Conservation (phyloP, 2,797 vertebrate species). For the Hipposideros larvatus region DNA sequence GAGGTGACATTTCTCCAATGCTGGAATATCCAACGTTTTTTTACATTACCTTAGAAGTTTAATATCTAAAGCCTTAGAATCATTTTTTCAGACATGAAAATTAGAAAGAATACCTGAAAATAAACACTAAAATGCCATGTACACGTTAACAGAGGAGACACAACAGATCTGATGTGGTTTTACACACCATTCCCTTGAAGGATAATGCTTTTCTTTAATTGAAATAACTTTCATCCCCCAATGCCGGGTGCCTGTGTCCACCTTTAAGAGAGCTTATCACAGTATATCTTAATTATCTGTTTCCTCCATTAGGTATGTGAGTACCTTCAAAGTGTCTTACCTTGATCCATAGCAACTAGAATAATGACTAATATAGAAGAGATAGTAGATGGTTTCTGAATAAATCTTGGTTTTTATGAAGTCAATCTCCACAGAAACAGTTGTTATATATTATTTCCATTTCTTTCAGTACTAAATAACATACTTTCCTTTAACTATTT, state of each 20-base stretch:
- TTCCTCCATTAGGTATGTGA: conserved; percentile 18
- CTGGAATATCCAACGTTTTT: conserved; percentile 13
- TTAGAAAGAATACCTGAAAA: conserved; percentile 17
- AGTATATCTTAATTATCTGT: background rate
- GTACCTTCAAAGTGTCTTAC: background rate
- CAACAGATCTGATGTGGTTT: background rate
- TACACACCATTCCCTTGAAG: background rate
- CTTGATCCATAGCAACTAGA: background rate
- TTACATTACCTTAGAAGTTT: background rate
- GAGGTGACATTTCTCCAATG: background rate
- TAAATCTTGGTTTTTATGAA: conserved; percentile 57
- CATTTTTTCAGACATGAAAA: conserved; percentile 37
- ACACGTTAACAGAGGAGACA: background rate
- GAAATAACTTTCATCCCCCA: background rate
- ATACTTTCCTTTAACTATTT: conserved; percentile 16
- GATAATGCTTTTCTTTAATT: background rate
- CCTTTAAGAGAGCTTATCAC: background rate
- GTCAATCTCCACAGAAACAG: background rate
- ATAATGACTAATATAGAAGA: background rate
- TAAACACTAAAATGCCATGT: background rate
- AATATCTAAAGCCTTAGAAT: background rate
- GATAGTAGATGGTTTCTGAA: background rate
- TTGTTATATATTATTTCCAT: background rate
- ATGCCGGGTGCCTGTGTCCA: background rate
- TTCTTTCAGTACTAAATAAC: background rate